Evolutionary conservation across 64 coral and sea anemone genomes (phyloP), one percentile per base, ranked within the genome.

Genomic region (Actinia tenebrosa): DNA sequence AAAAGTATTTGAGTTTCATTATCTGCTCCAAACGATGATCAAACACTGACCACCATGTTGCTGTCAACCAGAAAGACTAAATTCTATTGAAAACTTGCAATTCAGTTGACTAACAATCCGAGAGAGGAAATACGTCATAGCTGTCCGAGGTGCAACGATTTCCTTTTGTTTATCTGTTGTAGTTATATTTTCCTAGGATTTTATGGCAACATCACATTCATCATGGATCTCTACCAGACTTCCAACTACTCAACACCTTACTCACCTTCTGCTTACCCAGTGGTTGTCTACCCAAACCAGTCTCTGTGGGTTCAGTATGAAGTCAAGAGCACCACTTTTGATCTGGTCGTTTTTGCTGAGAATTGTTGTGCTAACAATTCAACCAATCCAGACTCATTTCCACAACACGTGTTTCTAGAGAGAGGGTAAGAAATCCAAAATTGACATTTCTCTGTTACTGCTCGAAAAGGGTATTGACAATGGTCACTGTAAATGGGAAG

Each of bases 311-410:
- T 94, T 75, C 92, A 94, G 66, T 87, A 90, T 63, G 71, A 88
- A 60, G 92, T 94, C 27, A 58, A 83, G 10, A 83, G 69, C 8
- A 52, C 56, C 22, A 56, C 83, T 9, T 80, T 60, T 0, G 89
- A 78, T 80, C 64, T 94, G 84, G 84, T 93, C 56, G 78, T 83
- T 60, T 89, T 89, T 89, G 92, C 84, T 86, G 88, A 93, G 66
- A 93, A 82, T 72, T 94, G 92, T 53, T 50, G 85, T 23, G 88
- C 92, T 11, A 94, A 88, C 42, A 14, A 60, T 14, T 83, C 88
- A 19, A 20, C 77, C n/a, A 78, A 93, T 75, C 92, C 88, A 15
- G 82, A 94, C 71, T 86, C 87, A 10, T 62, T 53, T 82, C 92
- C 92, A 80, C 92, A 94, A 26, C 86, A 94, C 75, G 53, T 86